Evolutionary conservation across 2,113 vertebrate species (phyloP).

Genomic region (Apodemus speciosus): DNA sequence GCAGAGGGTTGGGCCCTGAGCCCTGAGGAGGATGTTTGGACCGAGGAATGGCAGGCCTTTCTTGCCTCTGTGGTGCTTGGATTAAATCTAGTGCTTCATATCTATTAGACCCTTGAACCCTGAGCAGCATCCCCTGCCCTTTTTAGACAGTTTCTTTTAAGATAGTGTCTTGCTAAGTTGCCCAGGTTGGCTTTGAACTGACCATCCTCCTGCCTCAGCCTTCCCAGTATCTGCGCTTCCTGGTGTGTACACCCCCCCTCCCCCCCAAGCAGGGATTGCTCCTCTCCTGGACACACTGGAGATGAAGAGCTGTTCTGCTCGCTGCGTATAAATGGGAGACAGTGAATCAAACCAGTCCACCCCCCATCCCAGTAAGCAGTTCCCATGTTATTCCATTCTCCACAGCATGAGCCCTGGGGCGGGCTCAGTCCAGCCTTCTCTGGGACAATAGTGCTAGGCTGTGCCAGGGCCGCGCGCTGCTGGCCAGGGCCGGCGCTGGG

Average conservation of each 20-base stretch:
- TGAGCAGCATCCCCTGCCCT: neutral
- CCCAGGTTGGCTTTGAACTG: neutral
- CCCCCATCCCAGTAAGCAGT: neutral
- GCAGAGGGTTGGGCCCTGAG: neutral
- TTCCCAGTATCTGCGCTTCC: neutral
- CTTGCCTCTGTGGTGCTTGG: neutral
- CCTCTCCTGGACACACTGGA: neutral
- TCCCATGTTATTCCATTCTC: neutral
- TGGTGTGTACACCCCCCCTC: too few relatives aligned
- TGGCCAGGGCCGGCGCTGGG: constrained; percentile 36
- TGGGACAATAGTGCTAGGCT: constrained; percentile 74
- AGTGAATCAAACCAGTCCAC: neutral
- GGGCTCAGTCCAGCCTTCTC: constrained; percentile 37
- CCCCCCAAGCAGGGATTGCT: neutral
- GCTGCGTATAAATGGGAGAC: neutral
- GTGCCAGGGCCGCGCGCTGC: constrained; percentile 60
- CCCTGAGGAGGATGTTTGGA: neutral
- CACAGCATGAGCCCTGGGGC: constrained; percentile 41
- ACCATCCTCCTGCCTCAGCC: too few relatives aligned
- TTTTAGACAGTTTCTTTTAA: neutral
- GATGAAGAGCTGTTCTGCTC: neutral
- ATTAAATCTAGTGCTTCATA: neutral
- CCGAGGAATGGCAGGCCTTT: neutral
- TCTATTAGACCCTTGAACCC: neutral
- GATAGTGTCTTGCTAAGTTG: neutral